These are phyloP conservation scores for Hololepta plana DNA, from an alignment of 2,888 invertebrate species.

Conservation along the genomic window DNA sequence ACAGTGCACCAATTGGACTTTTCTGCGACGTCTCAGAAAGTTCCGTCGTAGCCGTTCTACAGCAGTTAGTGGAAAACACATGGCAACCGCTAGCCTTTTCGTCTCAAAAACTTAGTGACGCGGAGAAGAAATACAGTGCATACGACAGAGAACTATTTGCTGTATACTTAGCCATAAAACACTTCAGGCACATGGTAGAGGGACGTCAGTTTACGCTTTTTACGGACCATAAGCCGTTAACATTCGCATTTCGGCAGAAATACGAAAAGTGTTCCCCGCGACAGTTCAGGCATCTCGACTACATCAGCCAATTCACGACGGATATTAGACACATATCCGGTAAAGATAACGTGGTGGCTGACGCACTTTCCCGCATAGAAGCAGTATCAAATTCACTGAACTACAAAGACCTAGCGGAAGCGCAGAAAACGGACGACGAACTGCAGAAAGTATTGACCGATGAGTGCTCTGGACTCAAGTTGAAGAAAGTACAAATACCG, in stretches of 20 bases:
- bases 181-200: conserved; percentile 8
- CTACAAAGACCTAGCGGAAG: neutral
- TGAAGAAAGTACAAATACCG: neutral
- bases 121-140: conserved; percentile 15
- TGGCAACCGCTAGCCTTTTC: conserved; percentile 22
- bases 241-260: too few relatives aligned
- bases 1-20: conserved; percentile 13
- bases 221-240: conserved; percentile 10
- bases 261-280: too few relatives aligned
- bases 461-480: neutral
- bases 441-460: conserved; percentile 3
- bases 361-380: conserved; percentile 4
- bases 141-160: conserved; percentile 9
- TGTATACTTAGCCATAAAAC: conserved; percentile 8
- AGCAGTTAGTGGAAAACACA: conserved; percentile 14
- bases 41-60: conserved; percentile 20
- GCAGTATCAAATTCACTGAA: neutral
- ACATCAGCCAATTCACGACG: too few relatives aligned
- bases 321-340: too few relatives aligned
- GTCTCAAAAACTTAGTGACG: conserved; percentile 16
- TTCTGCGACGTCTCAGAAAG: conserved; percentile 19
- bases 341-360: too few relatives aligned
- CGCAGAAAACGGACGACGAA: neutral
- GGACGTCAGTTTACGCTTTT: conserved; percentile 7
- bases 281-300: too few relatives aligned